Conservation (phyloP, 2,113 vertebrate species). For the Datnioides undecimradiatus region DNA sequence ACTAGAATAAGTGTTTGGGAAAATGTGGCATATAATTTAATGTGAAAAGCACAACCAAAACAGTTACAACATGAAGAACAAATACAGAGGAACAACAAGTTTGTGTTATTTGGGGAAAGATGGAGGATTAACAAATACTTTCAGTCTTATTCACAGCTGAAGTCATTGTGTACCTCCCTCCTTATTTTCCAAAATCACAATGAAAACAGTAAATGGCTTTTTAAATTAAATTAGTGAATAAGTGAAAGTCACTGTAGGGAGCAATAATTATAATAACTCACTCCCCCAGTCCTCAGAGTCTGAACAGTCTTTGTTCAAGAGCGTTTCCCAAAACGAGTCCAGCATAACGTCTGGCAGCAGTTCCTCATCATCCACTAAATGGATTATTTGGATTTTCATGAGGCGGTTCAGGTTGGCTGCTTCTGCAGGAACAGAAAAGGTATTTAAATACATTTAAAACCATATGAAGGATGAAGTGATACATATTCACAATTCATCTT, state of each 20-base stretch:
- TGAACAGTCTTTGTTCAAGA: conserved; percentile 58
- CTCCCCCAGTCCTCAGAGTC: conserved; percentile 59
- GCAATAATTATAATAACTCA: not conserved
- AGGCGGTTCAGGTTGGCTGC: conserved; percentile 60
- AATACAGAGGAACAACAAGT: not conserved
- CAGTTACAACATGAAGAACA: not conserved
- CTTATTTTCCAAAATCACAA: no score
- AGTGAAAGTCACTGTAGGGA: not conserved
- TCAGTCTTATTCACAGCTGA: not conserved
- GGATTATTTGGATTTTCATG: conserved; percentile 81
- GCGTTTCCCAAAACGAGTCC: conserved; percentile 87
- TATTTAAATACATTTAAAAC: not conserved
- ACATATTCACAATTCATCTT: not conserved
- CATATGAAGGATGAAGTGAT: not conserved
- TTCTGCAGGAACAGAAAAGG: conserved; percentile 73
- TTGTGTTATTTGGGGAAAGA: not conserved
- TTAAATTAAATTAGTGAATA: not conserved
- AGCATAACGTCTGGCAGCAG: conserved; percentile 84
- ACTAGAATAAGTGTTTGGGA: no score
- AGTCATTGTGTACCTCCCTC: not conserved
- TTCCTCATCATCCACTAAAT: conserved; percentile 84
- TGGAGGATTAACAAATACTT: not conserved
- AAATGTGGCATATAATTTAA: no score
- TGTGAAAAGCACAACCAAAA: not conserved
- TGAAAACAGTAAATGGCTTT: not conserved